A percentile compares a stretch with the other conserved stretches of the same genome.
phyloP scores from a whole-genome alignment of 2,888 invertebrate genomes.

The Cataglyphis altisquamis region DNA sequence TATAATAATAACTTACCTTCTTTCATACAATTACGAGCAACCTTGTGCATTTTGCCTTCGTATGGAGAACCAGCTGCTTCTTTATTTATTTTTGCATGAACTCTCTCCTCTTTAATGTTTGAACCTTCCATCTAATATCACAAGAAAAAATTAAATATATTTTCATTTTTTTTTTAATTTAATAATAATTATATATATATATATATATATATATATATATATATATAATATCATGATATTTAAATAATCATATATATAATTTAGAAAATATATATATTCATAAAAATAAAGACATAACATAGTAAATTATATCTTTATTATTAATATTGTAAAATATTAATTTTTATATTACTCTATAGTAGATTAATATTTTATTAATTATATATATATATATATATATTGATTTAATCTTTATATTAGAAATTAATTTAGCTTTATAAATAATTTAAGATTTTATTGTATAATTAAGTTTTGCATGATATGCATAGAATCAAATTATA shows the following conservation, averaged over 20 bases:
- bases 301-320: neutral
- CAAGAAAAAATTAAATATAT: neutral
- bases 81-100: neutral
- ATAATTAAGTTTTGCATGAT: no score
- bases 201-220: no score
- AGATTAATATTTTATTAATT: neutral
- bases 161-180: no score
- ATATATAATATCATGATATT: neutral
- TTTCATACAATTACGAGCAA: neutral
- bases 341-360: neutral
- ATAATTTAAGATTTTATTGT: constrained; percentile 9
- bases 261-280: neutral
- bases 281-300: neutral
- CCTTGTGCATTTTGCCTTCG: rapidly evolving
- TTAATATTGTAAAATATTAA: neutral
- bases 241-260: neutral
- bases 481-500: neutral
- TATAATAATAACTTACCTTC: neutral
- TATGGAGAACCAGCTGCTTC: rapidly evolving
- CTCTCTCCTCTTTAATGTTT: neutral
- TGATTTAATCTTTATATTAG: neutral
- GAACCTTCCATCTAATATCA: constrained; percentile 11
- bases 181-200: no score
- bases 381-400: neutral
- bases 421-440: neutral